Evolutionary conservation across 2,888 invertebrate species (phyloP).

Genomic region (Anthoptus insignis): DNA sequence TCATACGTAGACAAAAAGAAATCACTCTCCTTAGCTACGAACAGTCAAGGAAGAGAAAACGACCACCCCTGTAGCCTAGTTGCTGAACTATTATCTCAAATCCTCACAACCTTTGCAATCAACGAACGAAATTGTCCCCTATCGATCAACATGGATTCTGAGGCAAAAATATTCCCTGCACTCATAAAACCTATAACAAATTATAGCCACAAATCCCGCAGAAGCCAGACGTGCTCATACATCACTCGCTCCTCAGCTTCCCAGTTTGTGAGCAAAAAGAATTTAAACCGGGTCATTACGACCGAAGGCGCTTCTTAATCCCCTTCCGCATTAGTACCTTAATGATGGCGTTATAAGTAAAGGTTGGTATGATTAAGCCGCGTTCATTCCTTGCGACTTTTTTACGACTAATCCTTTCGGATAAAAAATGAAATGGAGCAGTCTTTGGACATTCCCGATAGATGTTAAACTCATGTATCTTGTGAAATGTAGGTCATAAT

Average conservation of each 20-base stretch:
- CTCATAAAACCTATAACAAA: slow-evolving; percentile 36
- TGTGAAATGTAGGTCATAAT: too few species aligned
- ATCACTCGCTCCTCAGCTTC: slow-evolving; percentile 26
- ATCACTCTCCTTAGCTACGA: too few species aligned
- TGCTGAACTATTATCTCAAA: too few species aligned
- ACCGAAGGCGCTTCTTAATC: slow-evolving; percentile 27
- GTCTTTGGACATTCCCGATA: too few species aligned
- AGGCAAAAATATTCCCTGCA: slow-evolving; percentile 16
- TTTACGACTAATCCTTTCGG: background rate
- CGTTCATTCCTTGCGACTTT: slow-evolving; percentile 8
- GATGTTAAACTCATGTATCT: too few species aligned
- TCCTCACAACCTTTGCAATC: background rate
- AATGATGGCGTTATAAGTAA: slow-evolving; percentile 31
- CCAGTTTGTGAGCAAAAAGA: slow-evolving; percentile 34
- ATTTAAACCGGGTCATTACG: slow-evolving; percentile 36
- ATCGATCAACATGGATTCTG: slow-evolving; percentile 21
- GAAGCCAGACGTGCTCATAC: slow-evolving; percentile 23
- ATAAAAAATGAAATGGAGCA: background rate
- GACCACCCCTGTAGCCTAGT: too few species aligned
- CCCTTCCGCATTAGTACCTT: slow-evolving; percentile 37
- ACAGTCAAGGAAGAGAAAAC: too few species aligned
- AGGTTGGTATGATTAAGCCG: slow-evolving; percentile 14
- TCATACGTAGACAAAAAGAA: too few species aligned
- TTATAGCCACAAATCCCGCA: slow-evolving; percentile 30
- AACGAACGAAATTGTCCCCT: background rate